Conservation (phyloP, 2,888 invertebrate genomes). For the Xanthia icteritia region DNA sequence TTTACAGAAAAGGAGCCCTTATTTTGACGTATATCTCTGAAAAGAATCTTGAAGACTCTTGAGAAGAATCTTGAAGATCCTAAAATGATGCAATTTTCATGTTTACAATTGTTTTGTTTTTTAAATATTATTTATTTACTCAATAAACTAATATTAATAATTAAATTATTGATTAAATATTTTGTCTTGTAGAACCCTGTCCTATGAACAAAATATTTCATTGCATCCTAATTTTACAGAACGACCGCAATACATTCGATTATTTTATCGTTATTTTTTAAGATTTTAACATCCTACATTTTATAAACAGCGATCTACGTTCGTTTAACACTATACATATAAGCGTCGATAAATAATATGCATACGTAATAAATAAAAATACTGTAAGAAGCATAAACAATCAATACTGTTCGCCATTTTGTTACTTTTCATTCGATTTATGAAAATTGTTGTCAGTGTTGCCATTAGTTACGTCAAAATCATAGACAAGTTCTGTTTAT, state of each 20-base stretch:
- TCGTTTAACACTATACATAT: constrained; percentile 68
- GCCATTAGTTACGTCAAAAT: constrained; percentile 33
- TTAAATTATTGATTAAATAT: constrained; percentile 7
- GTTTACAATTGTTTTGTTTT: background rate
- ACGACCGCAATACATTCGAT: constrained; percentile 58
- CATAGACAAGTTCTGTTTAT: constrained; percentile 24
- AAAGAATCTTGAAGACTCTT: background rate
- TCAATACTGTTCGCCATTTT: constrained; percentile 59
- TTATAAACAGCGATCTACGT: constrained; percentile 73
- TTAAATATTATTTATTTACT: constrained; percentile 3
- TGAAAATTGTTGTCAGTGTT: constrained; percentile 56
- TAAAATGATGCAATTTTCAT: constrained; percentile 1
- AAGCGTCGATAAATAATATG: constrained; percentile 74
- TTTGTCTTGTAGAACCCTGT: constrained; percentile 28
- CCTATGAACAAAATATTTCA: constrained; percentile 33
- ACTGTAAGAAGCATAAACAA: constrained; percentile 72
- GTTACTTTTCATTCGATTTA: constrained; percentile 40
- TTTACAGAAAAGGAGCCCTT: background rate
- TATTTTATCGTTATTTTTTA: constrained; percentile 59
- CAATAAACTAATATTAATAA: background rate
- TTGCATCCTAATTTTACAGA: constrained; percentile 35
- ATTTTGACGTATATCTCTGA: background rate
- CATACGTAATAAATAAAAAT: constrained; percentile 71
- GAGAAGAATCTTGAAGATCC: background rate
- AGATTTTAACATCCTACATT: constrained; percentile 69